Percentiles rank a stretch among this genome's conserved stretches.
Conservation (phyloP, 2,888 invertebrate species). For the Drosophila mulleri region DNA sequence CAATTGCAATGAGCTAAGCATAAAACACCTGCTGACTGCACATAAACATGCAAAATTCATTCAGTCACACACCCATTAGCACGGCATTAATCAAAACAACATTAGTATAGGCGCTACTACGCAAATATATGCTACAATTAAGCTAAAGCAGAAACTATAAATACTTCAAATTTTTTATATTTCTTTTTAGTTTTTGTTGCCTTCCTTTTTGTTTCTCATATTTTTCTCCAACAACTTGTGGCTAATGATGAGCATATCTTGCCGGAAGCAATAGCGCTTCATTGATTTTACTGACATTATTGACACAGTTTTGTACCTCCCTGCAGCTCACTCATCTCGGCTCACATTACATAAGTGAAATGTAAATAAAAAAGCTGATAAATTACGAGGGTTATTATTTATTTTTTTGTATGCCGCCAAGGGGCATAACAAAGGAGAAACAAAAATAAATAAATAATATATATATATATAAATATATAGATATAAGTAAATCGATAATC, state of each 20-base stretch:
- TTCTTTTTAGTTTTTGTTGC: not conserved
- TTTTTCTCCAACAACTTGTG: slow-evolving; percentile 31
- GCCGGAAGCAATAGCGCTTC: slow-evolving; percentile 69
- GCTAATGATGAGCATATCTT: slow-evolving; percentile 73
- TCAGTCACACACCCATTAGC: slow-evolving; percentile 10
- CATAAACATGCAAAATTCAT: slow-evolving; percentile 36
- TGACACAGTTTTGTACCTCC: slow-evolving; percentile 68
- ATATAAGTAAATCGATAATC: slow-evolving; percentile 56
- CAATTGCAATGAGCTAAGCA: slow-evolving; percentile 25
- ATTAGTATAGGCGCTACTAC: slow-evolving; percentile 20
- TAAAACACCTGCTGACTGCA: slow-evolving; percentile 41
- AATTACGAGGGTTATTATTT: slow-evolving; percentile 27
- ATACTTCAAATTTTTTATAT: slow-evolving; percentile 30
- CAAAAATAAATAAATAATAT: slow-evolving; percentile 18
- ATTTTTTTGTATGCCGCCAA: slow-evolving; percentile 14
- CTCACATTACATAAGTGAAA: slow-evolving; percentile 52
- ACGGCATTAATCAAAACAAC: slow-evolving; percentile 45
- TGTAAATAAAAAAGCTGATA: slow-evolving; percentile 48
- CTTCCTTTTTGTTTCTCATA: not conserved
- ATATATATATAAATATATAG: slow-evolving; percentile 29
- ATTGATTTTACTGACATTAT: slow-evolving; percentile 67
- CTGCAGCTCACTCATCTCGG: not conserved
- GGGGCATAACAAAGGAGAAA: slow-evolving; percentile 23
- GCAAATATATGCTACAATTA: slow-evolving; percentile 17
- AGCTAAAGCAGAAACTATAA: slow-evolving; percentile 9